Conservation (phyloP, 1,140 invertebrate species). For the Camponotus vicinus region DNA sequence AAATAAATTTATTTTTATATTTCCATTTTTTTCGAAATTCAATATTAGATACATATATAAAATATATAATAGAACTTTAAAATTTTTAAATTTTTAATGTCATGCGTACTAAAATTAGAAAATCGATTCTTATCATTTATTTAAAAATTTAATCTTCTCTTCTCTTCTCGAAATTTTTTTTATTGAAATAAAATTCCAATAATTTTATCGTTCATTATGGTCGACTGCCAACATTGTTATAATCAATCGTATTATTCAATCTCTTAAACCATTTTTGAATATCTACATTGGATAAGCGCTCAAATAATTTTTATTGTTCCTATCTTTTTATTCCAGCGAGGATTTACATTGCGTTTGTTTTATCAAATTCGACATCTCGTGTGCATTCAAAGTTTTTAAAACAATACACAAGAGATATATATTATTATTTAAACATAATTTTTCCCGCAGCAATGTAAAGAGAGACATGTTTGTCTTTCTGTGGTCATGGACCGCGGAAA, state of each 20-base stretch:
- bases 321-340: conserved; percentile 12
- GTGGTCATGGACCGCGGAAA: neutral
- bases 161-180: neutral
- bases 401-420: conserved; percentile 31
- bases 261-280: conserved; percentile 25
- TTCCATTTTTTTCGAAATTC: neutral
- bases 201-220: conserved; percentile 31
- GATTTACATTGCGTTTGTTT: conserved; percentile 41
- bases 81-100: neutral
- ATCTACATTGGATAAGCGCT: neutral
- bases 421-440: conserved; percentile 32
- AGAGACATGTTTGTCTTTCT: conserved; percentile 23
- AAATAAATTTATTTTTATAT: neutral
- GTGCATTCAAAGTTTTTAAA: conserved; percentile 20
- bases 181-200: conserved; percentile 22
- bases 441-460: neutral
- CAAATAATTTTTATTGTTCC: conserved; percentile 7
- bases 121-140: neutral
- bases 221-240: conserved; percentile 13
- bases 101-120: neutral
- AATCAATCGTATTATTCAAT: conserved; percentile 29
- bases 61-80: too few relatives aligned
- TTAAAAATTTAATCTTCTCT: neutral
- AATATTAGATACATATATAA: neutral
- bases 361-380: conserved; percentile 36